A percentile compares a stretch with the other conserved stretches of the same genome.
These are phyloP conservation scores for Styela plicata DNA, from an alignment of 23 tunicate species.

Conservation along the genomic window DNA sequence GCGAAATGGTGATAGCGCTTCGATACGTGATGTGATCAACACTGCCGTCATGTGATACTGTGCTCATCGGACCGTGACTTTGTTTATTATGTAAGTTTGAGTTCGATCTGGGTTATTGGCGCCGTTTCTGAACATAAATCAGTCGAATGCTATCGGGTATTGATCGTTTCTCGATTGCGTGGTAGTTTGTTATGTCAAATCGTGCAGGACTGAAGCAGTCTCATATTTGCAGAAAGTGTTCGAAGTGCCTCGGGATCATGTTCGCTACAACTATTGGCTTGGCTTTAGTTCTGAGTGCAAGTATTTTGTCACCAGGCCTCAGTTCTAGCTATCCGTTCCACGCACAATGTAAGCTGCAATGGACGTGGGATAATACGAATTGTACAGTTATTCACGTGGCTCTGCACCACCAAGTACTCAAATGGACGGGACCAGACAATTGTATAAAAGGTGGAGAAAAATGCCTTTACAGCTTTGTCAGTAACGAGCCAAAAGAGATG, in stretches of 20 bases:
- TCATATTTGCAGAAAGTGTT: slow-evolving; percentile 11
- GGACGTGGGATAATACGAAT: slow-evolving; percentile 33
- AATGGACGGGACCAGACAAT: slow-evolving; percentile 46
- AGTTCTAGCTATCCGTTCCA: slow-evolving; percentile 50
- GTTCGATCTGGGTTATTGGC: no score
- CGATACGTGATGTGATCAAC: no score
- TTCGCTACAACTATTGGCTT: background rate
- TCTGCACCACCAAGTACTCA: slow-evolving; percentile 36
- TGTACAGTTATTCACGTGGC: slow-evolving; percentile 49
- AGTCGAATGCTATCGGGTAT: no score
- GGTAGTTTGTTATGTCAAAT: no score
- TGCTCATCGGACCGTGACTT: no score
- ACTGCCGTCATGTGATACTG: no score
- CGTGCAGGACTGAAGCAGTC: slow-evolving; percentile 3
- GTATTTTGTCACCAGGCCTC: slow-evolving; percentile 21
- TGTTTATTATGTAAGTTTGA: no score
- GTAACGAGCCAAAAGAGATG: slow-evolving; percentile 15
- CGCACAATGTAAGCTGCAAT: slow-evolving; percentile 66
- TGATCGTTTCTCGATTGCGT: no score
- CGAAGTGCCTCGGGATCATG: background rate
- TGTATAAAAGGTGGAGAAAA: slow-evolving; percentile 53
- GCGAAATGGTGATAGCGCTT: no score
- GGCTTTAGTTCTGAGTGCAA: slow-evolving; percentile 8
- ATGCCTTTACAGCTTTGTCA: slow-evolving; percentile 50
- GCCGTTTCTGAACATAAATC: no score